Evolutionary conservation across 2,113 vertebrate genomes (phyloP).

Genomic region (Motacilla alba): DNA sequence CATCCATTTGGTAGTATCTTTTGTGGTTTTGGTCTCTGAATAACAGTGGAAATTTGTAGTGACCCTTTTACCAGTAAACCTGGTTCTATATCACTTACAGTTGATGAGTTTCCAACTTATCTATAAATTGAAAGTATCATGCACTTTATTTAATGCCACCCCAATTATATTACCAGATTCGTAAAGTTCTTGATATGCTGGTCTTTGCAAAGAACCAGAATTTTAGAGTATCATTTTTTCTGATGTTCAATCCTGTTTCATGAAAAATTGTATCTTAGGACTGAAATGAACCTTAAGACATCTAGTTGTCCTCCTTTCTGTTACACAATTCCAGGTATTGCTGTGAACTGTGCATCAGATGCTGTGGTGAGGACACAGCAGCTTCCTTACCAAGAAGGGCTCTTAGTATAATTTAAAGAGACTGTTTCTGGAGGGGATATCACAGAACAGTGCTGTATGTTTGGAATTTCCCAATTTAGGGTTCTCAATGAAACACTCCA

Average conservation of each 20-base stretch:
- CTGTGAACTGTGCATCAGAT: neutral
- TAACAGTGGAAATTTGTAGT: neutral
- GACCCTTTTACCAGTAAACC: neutral
- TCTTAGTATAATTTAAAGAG: neutral
- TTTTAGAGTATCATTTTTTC: neutral
- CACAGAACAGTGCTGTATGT: neutral
- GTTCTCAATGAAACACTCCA: neutral
- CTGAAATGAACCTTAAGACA: neutral
- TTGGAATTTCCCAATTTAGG: neutral
- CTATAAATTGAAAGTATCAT: neutral
- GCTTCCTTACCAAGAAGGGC: neutral
- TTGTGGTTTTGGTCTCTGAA: neutral
- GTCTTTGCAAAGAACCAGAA: neutral
- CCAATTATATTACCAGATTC: neutral
- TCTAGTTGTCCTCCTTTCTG: neutral
- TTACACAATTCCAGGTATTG: neutral
- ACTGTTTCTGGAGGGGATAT: neutral
- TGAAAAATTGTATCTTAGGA: neutral
- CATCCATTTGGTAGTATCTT: neutral
- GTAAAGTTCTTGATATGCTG: neutral
- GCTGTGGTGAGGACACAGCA: neutral
- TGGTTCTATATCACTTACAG: neutral
- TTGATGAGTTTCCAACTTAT: neutral
- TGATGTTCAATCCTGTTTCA: neutral
- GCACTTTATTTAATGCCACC: neutral